Base-by-base conservation (phyloP, 2,888 invertebrate genomes). In the Ormyrus thymus region DNA sequence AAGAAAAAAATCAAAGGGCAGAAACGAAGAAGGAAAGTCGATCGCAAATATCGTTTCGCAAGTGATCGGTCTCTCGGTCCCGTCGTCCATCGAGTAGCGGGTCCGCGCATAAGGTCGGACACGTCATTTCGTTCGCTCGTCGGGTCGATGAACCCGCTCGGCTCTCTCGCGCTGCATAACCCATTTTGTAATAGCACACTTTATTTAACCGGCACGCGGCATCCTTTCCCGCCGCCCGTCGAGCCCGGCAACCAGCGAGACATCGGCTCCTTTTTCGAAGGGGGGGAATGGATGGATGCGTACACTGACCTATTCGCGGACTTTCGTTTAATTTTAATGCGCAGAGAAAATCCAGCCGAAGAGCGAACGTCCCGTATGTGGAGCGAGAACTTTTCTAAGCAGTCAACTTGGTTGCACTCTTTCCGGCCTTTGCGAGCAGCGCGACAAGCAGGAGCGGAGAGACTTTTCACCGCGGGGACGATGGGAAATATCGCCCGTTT, bases 141-240 rank as follows among this genome's bases (percentile, higher is more conserved):
- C 84, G 85, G 88, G 88, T 89, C 87, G 85, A 87, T 87, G 88
- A 89, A 88, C 89, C 83, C 86, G 82, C 29, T 29, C 79, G 82
- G 86, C 83, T 83, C 85, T 85, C 84, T 84, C 85, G 83, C 86
- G 84, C 82, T 83, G 87, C 89, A 88, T 89, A 89, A 90, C 89
- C 89, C 87, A 90, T 90, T 89, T 89, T 90, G 89, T 89, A 90
- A 89, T 87, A 89, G 89, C 88, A 89, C 89, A 89, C 89, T 89
- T 89, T 87, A 87, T 86, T 84, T 84, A 85, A 87, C 87, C 86
- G 86, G 87, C 87, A 86, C 86, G 85, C 87, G 86, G 85, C 85
- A 87, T 87, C 87, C 86, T 87, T 85, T 86, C 86, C 71, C 59
- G 68, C 45, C 61, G 72, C 61, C 75, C 69, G 69, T 51, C 53